Evolutionary conservation across 1,140 invertebrate species (phyloP).

Genomic region (Hylaeus anthracinus): DNA sequence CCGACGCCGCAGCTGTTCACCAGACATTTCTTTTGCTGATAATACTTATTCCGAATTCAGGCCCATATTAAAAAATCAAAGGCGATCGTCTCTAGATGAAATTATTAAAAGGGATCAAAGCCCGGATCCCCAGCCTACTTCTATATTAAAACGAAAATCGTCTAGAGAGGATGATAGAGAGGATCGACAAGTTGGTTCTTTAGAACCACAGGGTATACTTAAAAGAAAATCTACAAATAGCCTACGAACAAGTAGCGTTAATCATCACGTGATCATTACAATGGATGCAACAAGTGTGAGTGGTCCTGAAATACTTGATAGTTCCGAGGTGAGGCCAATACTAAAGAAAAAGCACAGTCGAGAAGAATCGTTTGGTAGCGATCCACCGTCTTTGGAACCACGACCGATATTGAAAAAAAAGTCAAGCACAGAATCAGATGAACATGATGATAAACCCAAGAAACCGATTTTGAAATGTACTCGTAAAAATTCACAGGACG

Average conservation of each 20-base stretch:
- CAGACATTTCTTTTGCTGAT: slow-evolving; percentile 84
- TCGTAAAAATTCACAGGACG: slow-evolving; percentile 83
- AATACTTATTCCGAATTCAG: slow-evolving; percentile 82
- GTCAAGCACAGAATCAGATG: slow-evolving; percentile 89
- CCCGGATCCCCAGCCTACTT: slow-evolving; percentile 82
- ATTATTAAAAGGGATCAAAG: slow-evolving; percentile 82
- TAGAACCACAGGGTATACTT: slow-evolving; percentile 88
- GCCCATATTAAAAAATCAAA: slow-evolving; percentile 86
- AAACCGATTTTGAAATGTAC: slow-evolving; percentile 91
- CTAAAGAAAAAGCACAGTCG: slow-evolving; percentile 87
- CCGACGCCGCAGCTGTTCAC: slow-evolving; percentile 85
- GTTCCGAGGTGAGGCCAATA: slow-evolving; percentile 88
- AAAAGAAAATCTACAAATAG: slow-evolving; percentile 85
- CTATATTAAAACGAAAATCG: slow-evolving; percentile 87
- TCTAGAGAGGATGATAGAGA: slow-evolving; percentile 83
- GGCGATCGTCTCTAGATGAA: slow-evolving; percentile 87
- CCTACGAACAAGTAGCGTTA: slow-evolving; percentile 81
- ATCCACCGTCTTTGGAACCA: slow-evolving; percentile 72
- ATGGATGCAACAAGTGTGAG: slow-evolving; percentile 85
- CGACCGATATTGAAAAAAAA: slow-evolving; percentile 92
- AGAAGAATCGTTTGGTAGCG: slow-evolving; percentile 81
- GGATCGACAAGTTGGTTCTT: slow-evolving; percentile 82
- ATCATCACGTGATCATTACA: slow-evolving; percentile 86
- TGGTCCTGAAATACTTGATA: slow-evolving; percentile 64
- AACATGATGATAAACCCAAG: slow-evolving; percentile 86